Evolutionary conservation across 1,140 invertebrate species (phyloP).

Genomic region (Pentalonia nigronervosa): DNA sequence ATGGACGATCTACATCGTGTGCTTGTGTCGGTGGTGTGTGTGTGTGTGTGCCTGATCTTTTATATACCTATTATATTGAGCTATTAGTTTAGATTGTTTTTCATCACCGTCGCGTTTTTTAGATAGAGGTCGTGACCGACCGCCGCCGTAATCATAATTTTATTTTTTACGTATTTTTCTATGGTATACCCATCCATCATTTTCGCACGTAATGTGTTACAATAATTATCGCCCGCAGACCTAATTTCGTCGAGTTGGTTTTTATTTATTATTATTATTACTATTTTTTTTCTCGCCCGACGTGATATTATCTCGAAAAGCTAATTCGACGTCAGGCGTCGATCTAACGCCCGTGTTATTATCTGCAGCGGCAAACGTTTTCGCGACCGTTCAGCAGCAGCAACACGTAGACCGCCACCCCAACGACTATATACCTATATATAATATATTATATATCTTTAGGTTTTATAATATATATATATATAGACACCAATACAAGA

Average conservation of each 20-base stretch:
- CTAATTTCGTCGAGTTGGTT: not conserved
- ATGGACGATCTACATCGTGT: not conserved
- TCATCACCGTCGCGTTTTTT: slow-evolving; percentile 6
- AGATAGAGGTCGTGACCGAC: not conserved
- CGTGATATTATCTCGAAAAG: slow-evolving; percentile 31
- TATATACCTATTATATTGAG: not conserved
- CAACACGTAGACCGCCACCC: not conserved
- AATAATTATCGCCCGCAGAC: slow-evolving; percentile 33
- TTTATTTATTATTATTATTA: not conserved
- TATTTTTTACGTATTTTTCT: not conserved
- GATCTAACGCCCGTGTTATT: not conserved
- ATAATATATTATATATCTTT: not conserved
- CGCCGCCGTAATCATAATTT: not conserved
- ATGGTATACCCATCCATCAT: not conserved
- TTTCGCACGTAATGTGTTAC: slow-evolving; percentile 42
- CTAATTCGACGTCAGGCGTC: not conserved
- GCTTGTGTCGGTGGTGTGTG: not conserved
- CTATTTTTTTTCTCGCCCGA: not conserved
- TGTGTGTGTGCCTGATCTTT: not conserved
- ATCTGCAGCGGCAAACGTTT: slow-evolving; percentile 11
- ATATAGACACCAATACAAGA: not conserved
- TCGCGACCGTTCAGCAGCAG: not conserved
- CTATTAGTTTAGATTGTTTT: slow-evolving; percentile 41
- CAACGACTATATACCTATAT: not conserved
- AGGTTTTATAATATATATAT: not conserved